These are phyloP conservation scores for Cossypha dichroa DNA, from an alignment of 2,797 vertebrate genomes.

Conservation along the genomic window DNA sequence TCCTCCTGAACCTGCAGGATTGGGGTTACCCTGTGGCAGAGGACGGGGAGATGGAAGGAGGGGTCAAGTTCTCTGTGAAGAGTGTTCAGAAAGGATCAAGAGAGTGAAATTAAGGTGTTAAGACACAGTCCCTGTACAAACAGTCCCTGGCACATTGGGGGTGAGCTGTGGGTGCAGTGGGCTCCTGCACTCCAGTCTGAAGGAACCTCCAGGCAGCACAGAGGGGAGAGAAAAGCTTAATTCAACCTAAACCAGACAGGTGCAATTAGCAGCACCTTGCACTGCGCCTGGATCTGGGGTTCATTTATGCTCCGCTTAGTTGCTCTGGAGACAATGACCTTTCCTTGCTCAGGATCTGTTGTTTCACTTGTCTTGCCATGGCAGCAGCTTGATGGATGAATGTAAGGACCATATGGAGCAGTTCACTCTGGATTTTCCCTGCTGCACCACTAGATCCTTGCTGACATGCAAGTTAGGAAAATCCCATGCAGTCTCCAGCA, in stretches of 20 bases:
- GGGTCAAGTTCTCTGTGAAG: not conserved
- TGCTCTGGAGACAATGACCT: not conserved
- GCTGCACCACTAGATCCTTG: not conserved
- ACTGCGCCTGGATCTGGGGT: not conserved
- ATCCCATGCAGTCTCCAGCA: not conserved
- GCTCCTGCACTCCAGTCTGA: not conserved
- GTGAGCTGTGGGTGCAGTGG: no score
- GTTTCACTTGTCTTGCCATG: not conserved
- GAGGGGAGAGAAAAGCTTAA: not conserved
- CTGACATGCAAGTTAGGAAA: constrained; percentile 1
- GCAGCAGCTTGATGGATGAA: not conserved
- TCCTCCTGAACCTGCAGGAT: not conserved
- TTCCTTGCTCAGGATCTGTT: not conserved
- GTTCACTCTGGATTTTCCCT: not conserved
- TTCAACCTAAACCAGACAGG: not conserved
- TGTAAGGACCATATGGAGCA: not conserved
- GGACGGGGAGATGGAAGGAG: not conserved
- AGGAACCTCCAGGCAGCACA: not conserved
- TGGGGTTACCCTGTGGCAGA: not conserved
- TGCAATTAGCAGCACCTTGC: not conserved
- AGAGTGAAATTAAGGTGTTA: not conserved
- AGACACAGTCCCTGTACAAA: not conserved
- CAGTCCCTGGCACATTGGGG: not conserved
- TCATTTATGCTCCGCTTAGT: not conserved
- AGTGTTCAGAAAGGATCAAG: not conserved